phyloP scores from a whole-genome alignment of 2,113 vertebrate genomes.

The Cavia aperea region DNA sequence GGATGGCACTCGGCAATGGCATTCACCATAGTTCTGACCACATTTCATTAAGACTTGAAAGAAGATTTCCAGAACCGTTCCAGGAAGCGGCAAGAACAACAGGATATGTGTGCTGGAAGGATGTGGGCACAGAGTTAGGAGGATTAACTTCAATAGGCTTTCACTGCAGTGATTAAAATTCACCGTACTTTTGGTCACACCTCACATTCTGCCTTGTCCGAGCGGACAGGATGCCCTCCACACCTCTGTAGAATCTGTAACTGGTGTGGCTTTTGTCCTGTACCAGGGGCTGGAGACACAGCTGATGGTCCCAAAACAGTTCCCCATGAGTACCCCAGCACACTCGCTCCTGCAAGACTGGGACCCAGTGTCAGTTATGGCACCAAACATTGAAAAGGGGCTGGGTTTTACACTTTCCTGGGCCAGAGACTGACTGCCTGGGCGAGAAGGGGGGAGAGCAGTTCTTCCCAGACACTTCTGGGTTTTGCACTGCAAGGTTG shows the following conservation, averaged over 20 bases:
- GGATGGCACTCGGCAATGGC: background rate
- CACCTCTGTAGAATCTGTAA: fast-evolving
- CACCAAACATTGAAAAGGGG: background rate
- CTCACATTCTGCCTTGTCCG: background rate
- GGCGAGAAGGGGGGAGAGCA: background rate
- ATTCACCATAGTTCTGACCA: background rate
- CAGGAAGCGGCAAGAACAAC: background rate
- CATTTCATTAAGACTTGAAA: background rate
- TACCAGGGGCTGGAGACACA: fast-evolving
- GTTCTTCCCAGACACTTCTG: fast-evolving
- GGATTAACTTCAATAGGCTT: background rate
- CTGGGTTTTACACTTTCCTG: background rate
- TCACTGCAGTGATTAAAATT: background rate
- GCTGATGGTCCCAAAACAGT: fast-evolving
- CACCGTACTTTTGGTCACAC: background rate
- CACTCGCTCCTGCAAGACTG: background rate
- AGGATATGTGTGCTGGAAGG: background rate
- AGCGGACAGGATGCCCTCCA: background rate
- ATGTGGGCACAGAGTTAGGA: background rate
- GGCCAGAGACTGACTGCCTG: background rate
- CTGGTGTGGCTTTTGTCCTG: background rate
- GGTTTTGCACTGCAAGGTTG: fast-evolving
- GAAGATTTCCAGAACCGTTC: background rate
- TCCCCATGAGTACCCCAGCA: fast-evolving
- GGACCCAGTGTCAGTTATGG: fast-evolving